Percentiles rank a stretch among this genome's conserved stretches.
Conservation (phyloP, 2,888 invertebrate species). For the Ethmia dodecea region DNA sequence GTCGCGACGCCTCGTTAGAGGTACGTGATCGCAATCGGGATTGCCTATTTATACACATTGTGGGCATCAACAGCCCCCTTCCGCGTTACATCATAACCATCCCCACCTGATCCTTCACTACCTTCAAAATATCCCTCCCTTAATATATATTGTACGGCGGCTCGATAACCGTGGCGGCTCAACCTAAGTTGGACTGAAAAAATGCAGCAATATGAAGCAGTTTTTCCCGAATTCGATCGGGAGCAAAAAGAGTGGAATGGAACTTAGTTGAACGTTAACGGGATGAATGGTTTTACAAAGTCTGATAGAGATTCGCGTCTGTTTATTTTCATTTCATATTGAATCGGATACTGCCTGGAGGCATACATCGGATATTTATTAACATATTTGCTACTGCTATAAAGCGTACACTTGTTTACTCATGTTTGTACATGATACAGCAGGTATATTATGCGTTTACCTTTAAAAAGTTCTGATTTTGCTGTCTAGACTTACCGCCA, state of each 20-base stretch:
- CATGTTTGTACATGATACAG: too few relatives aligned
- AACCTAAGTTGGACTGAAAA: constrained; percentile 35
- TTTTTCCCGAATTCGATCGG: constrained; percentile 50
- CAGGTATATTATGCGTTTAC: too few relatives aligned
- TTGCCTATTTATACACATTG: constrained; percentile 72
- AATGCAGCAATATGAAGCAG: constrained; percentile 50
- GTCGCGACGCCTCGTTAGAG: constrained; percentile 68
- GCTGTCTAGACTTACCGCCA: too few relatives aligned
- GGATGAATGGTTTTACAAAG: constrained; percentile 55
- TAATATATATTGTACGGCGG: constrained; percentile 17
- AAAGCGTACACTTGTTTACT: too few relatives aligned
- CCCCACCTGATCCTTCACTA: constrained; percentile 28
- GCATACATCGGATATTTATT: constrained; percentile 3
- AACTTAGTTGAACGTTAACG: constrained; percentile 55
- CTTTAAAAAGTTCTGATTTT: too few relatives aligned
- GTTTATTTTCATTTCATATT: constrained; percentile 31
- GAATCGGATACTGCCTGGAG: constrained; percentile 23
- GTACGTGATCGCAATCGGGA: constrained; percentile 71
- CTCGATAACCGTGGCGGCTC: constrained; percentile 22
- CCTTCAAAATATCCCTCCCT: constrained; percentile 18
- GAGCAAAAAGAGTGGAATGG: constrained; percentile 43
- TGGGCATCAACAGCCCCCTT: constrained; percentile 41
- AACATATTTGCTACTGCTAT: neutral
- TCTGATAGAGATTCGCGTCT: constrained; percentile 39
- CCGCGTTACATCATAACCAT: constrained; percentile 36